Conservation (phyloP, 2,888 invertebrate genomes). For the Laothoe populi region DNA sequence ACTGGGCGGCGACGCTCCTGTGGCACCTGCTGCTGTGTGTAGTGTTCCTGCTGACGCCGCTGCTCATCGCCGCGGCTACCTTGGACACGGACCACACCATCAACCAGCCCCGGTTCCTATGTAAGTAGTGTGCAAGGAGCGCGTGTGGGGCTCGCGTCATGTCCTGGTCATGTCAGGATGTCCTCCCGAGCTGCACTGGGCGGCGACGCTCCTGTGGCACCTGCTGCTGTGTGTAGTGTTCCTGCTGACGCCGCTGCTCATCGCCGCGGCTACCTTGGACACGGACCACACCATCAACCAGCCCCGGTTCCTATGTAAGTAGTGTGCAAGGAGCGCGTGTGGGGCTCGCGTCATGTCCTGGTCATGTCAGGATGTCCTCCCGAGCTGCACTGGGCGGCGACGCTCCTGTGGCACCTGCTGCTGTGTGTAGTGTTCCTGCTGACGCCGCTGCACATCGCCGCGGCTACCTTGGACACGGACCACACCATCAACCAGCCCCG, state of each 20-base stretch:
- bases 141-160: slow-evolving; percentile 85
- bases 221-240: slow-evolving; percentile 53
- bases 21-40: too few species aligned
- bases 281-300: slow-evolving; percentile 50
- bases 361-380: slow-evolving; percentile 87
- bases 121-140: slow-evolving; percentile 88
- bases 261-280: slow-evolving; percentile 46
- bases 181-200: slow-evolving; percentile 86
- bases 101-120: too few species aligned
- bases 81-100: too few species aligned
- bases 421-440: slow-evolving; percentile 53
- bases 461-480: slow-evolving; percentile 47
- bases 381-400: slow-evolving; percentile 86
- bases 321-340: slow-evolving; percentile 86
- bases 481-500: slow-evolving; percentile 47
- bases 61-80: too few species aligned
- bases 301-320: slow-evolving; percentile 63
- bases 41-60: too few species aligned
- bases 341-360: slow-evolving; percentile 88
- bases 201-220: slow-evolving; percentile 85
- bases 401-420: slow-evolving; percentile 83
- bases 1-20: too few species aligned
- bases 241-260: slow-evolving; percentile 46
- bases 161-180: slow-evolving; percentile 89
- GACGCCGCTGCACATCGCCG: slow-evolving; percentile 44